Conservation (phyloP, 1,140 invertebrate genomes). For the Odontomachus brunneus region DNA sequence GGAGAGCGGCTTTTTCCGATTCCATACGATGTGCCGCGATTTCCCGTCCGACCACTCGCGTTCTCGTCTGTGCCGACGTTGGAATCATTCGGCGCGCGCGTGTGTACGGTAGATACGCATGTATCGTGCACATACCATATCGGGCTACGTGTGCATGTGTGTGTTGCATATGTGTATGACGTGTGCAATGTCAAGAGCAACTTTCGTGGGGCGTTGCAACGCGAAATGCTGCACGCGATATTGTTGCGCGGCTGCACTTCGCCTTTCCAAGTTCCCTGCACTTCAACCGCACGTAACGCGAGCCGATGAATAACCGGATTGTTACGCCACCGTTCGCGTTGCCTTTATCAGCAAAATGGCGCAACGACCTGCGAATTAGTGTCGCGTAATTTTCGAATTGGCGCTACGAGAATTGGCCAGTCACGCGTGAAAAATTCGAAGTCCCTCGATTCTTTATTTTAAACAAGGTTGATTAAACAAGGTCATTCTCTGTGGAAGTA, state of each 20-base stretch:
- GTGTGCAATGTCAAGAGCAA: conserved; percentile 44
- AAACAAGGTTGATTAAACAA: too few relatives aligned
- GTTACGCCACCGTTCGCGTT: conserved; percentile 42
- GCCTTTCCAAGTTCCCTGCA: conserved; percentile 51
- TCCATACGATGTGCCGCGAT: background rate
- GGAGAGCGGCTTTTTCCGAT: background rate
- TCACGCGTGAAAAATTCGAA: too few relatives aligned
- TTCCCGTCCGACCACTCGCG: background rate
- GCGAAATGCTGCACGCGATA: conserved; percentile 32
- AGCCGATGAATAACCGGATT: conserved; percentile 31
- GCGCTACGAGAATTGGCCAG: too few relatives aligned
- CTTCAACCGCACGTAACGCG: conserved; percentile 43
- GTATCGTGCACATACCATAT: too few relatives aligned
- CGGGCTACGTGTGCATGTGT: too few relatives aligned
- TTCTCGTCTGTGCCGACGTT: background rate
- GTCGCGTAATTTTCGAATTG: background rate
- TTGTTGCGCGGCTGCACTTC: conserved; percentile 49
- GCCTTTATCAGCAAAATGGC: background rate
- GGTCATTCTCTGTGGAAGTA: too few relatives aligned
- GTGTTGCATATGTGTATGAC: background rate
- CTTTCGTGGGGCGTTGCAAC: conserved; percentile 23
- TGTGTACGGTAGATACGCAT: background rate
- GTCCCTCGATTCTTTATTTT: too few relatives aligned
- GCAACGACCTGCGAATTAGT: background rate
- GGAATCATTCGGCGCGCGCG: background rate